Percentiles rank a stretch among this genome's conserved stretches.
These are phyloP conservation scores for Channa maculata DNA, from an alignment of 2,113 vertebrate species.

Conservation along the genomic window DNA sequence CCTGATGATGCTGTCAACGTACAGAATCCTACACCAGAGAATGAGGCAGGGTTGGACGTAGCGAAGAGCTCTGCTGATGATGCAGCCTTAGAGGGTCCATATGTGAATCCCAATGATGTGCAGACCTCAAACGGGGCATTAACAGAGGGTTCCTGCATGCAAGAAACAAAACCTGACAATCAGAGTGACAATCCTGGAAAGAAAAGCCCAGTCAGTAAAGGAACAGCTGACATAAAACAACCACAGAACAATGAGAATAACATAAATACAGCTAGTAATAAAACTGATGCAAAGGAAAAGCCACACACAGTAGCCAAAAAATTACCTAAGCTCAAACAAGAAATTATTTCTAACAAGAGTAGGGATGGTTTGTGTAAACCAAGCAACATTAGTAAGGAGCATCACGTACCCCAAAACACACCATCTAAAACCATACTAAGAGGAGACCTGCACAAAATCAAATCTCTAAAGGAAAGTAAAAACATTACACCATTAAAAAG, in stretches of 20 bases:
- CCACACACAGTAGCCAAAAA: conserved; percentile 53
- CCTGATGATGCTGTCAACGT: conserved; percentile 48
- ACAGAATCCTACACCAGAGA: conserved; percentile 68
- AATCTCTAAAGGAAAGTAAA: conserved; percentile 72
- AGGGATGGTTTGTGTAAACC: conserved; percentile 64
- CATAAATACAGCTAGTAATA: conserved; percentile 28
- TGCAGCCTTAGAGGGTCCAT: conserved; percentile 69
- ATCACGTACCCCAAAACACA: conserved; percentile 55
- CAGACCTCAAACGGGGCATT: conserved; percentile 77
- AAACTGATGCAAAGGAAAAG: conserved; percentile 63
- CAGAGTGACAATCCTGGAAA: conserved; percentile 47
- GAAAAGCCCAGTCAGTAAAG: conserved; percentile 35
- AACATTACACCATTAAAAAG: conserved; percentile 82
- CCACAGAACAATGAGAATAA: conserved; percentile 48
- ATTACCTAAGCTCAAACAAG: conserved; percentile 70
- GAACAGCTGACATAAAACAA: conserved; percentile 29
- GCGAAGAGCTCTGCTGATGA: conserved; percentile 64
- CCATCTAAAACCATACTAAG: conserved; percentile 64
- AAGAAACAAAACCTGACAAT: conserved; percentile 66
- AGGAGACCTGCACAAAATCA: conserved; percentile 72
- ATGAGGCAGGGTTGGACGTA: conserved; percentile 57
- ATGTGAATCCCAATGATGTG: conserved; percentile 83
- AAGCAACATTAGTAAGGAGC: conserved; percentile 74
- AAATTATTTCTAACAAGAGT: conserved; percentile 56
- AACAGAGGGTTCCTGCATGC: conserved; percentile 6